Evolutionary conservation across 2,797 vertebrate genomes (phyloP).

Genomic region (Coilia nasus): DNA sequence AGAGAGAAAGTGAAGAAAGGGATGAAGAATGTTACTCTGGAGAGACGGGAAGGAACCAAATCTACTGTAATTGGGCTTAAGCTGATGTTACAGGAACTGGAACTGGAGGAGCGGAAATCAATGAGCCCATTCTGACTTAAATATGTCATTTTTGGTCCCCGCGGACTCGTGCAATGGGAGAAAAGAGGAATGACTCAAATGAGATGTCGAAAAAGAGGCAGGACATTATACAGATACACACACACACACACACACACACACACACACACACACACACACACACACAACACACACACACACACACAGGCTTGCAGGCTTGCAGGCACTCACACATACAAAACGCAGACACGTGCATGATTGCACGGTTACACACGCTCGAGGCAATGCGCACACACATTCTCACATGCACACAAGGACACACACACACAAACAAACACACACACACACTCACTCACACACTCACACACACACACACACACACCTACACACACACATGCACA

Average conservation of each 20-base stretch:
- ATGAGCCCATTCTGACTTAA: constrained; percentile 76
- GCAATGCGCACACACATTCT: not conserved
- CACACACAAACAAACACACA: not conserved
- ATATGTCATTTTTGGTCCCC: constrained; percentile 73
- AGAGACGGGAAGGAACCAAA: constrained; percentile 77
- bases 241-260: not conserved
- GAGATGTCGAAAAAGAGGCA: constrained; percentile 70
- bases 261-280: not conserved
- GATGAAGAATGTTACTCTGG: constrained; percentile 57
- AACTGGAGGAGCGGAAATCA: constrained; percentile 79
- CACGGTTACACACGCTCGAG: too few species aligned
- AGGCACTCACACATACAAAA: too few species aligned
- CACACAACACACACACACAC: not conserved
- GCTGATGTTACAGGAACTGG: constrained; percentile 82
- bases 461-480: too few species aligned
- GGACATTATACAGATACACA: not conserved
- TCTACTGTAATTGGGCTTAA: constrained; percentile 84
- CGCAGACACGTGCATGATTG: too few species aligned
- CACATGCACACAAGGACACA: not conserved
- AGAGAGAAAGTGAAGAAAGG: not conserved
- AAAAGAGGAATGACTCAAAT: constrained; percentile 73
- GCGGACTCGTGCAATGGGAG: constrained; percentile 61
- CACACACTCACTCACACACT: too few species aligned
- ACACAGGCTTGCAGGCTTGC: not conserved
- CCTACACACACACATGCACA: too few species aligned